phyloP scores from a whole-genome alignment of 2,797 vertebrate species.

The Sternotherus odoratus region DNA sequence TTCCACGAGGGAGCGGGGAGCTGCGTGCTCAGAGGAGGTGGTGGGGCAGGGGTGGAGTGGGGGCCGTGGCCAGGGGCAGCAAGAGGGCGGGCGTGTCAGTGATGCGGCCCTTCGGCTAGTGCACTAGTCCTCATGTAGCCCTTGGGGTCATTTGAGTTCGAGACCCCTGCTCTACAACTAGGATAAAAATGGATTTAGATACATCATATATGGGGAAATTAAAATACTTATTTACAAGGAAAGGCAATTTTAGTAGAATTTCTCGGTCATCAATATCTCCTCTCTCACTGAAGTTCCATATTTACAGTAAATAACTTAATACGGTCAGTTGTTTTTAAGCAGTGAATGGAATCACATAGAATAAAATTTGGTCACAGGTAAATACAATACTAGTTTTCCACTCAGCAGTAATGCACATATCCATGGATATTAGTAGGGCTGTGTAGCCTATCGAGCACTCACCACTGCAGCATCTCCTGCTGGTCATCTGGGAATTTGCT shows the following conservation, averaged over 20 bases:
- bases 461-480: too few species aligned
- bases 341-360: slow-evolving; percentile 57
- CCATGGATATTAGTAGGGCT: slow-evolving; percentile 47
- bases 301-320: slow-evolving; percentile 3
- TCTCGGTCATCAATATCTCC: not conserved
- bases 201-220: slow-evolving; percentile 1
- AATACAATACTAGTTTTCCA: slow-evolving; percentile 61
- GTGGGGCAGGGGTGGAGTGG: too few species aligned
- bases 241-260: slow-evolving; percentile 26
- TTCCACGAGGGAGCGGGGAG: too few species aligned
- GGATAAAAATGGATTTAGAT: not conserved
- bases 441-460: not conserved
- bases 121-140: too few species aligned
- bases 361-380: slow-evolving; percentile 47
- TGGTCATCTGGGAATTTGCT: too few species aligned
- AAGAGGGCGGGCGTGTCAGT: too few species aligned
- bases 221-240: not conserved
- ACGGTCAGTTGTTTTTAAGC: slow-evolving; percentile 53
- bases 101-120: too few species aligned
- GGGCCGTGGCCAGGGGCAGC: too few species aligned
- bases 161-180: too few species aligned
- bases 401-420: slow-evolving; percentile 53
- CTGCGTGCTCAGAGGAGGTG: too few species aligned
- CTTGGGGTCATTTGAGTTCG: too few species aligned
- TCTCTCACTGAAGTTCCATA: slow-evolving; percentile 2